Base-by-base conservation (phyloP, 2,113 vertebrate genomes). In the Hystrix brachyura region DNA sequence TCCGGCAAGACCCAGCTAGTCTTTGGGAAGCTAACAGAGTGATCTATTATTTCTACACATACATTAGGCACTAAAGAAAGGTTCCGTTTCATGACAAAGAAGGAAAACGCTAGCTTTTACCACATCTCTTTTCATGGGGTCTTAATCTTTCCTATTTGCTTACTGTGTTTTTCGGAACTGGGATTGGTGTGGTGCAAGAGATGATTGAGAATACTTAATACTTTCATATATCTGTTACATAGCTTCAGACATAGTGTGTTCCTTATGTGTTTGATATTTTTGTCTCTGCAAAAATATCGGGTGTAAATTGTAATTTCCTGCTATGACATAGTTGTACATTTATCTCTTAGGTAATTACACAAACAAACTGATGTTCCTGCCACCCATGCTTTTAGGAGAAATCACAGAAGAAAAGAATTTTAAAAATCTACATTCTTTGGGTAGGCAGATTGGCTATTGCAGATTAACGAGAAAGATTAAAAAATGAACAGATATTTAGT, bases 281-380 rank as follows among this genome's bases (percentile, higher is more conserved):
- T 91, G 72, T 74, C 55, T 89, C 2, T 83, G 25, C 34, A 79
- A n/a, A n/a, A n/a, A n/a, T n/a, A n/a, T n/a, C n/a, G n/a, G 18
- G 27, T 91, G 34, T 53, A 80, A 91, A 74, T 71, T 60, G 46
- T 79, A 78, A 81, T 97, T 96, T 83, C 18, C 17, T 91, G 64
- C 53, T n/a, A 15, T 43, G 38, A 82, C 10, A 57, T 79, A 80
- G 18, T 87, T 92, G 14, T 81, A 15, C 17, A 57, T 84, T 81
- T 88, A 29, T 86, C 38, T 95, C 11, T 38, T 69, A 27, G 59
- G 38, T 81, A 82, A 85, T 90, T 62, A 94, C 83, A 46, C 1
- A 46, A 32, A 53, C 0, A 51, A n/a, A 53, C 46, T 34, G 23
- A 74, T 82, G 25, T 95, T 93, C 38, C 34, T 43, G 9, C 19